Percentiles rank a stretch among this genome's conserved stretches.
Evolutionary conservation across 2,888 invertebrate species (phyloP).

Genomic region (Allacma fusca): DNA sequence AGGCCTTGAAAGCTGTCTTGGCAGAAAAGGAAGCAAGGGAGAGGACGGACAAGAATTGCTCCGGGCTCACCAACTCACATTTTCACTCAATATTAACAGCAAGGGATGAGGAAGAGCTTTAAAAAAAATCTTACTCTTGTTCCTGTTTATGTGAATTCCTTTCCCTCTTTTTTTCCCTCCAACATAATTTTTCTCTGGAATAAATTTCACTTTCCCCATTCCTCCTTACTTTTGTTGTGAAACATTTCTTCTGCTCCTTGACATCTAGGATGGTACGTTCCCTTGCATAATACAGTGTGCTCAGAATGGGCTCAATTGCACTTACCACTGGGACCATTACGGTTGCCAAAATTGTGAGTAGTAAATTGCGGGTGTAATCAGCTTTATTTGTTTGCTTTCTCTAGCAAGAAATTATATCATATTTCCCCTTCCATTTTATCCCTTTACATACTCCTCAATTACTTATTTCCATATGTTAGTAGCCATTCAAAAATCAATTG

Average conservation of each 20-base stretch:
- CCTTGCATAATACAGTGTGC: slow-evolving; percentile 28
- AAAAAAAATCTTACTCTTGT: slow-evolving; percentile 34
- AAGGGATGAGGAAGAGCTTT: slow-evolving; percentile 26
- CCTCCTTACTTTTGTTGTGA: neutral
- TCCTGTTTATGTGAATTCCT: neutral
- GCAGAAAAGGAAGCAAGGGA: neutral
- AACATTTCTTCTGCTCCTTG: neutral
- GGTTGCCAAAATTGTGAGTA: slow-evolving; percentile 23
- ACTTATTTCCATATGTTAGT: too few relatives aligned
- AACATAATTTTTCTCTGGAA: too few relatives aligned
- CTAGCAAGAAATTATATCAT: too few relatives aligned
- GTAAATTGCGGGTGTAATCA: slow-evolving; percentile 21
- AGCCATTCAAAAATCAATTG: too few relatives aligned
- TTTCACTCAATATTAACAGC: slow-evolving; percentile 29
- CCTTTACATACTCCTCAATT: too few relatives aligned
- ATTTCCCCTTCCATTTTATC: too few relatives aligned
- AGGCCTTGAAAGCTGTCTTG: slow-evolving; percentile 15
- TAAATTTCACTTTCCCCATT: neutral
- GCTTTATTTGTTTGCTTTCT: neutral
- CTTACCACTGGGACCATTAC: slow-evolving; percentile 27
- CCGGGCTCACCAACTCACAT: slow-evolving; percentile 33
- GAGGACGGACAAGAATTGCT: slow-evolving; percentile 14
- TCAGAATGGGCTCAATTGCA: slow-evolving; percentile 24
- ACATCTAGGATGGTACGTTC: neutral
- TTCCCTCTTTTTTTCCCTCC: too few relatives aligned